A percentile compares a stretch with the other conserved stretches of the same genome.
These are phyloP conservation scores for Eupithecia inturbata DNA, from an alignment of 2,888 invertebrate species.

Conservation along the genomic window DNA sequence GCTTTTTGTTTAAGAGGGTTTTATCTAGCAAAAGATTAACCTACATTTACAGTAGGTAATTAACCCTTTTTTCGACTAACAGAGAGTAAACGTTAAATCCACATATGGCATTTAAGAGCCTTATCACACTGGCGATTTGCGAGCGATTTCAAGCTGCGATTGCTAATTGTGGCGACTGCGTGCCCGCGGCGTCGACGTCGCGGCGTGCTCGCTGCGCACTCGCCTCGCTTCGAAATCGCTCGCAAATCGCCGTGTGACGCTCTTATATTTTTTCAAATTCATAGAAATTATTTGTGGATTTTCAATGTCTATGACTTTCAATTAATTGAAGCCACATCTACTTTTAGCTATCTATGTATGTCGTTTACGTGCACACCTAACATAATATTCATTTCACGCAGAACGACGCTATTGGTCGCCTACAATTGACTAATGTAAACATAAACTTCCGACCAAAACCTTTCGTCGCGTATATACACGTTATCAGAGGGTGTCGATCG, in stretches of 20 bases:
- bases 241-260: no score
- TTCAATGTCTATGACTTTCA: not conserved
- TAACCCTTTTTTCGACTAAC: not conserved
- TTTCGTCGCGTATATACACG: not conserved
- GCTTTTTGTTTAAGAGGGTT: conserved; percentile 11
- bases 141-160: no score
- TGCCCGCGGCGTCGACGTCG: no score
- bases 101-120: not conserved
- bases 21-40: not conserved
- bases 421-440: not conserved
- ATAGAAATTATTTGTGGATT: not conserved
- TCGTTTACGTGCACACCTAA: not conserved
- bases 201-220: no score
- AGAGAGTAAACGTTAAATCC: not conserved
- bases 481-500: no score
- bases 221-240: no score
- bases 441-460: not conserved
- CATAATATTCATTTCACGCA: not conserved
- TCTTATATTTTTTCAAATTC: not conserved
- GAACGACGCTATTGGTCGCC: not conserved
- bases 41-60: not conserved
- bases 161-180: no score
- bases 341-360: not conserved
- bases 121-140: no score
- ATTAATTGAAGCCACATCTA: not conserved